Conservation (phyloP, 2,797 vertebrate genomes). For the Neolamprologus multifasciatus region DNA sequence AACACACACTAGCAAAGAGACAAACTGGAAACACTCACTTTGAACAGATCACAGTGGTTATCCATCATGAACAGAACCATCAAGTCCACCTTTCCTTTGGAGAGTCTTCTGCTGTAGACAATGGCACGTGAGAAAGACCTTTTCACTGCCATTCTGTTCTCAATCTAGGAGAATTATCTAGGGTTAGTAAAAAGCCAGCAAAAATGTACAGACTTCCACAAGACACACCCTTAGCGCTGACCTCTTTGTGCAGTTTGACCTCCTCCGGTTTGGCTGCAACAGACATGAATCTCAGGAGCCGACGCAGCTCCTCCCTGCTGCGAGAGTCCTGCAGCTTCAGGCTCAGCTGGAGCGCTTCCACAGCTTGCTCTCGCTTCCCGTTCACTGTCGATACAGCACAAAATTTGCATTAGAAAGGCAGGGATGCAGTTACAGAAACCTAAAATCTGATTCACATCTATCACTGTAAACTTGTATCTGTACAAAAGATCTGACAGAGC, state of each 20-base stretch:
- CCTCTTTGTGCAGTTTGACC: conserved; percentile 89
- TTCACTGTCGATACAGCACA: conserved; percentile 78
- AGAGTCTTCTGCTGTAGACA: conserved; percentile 84
- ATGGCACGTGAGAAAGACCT: conserved; percentile 89
- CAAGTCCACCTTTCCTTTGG: conserved; percentile 93
- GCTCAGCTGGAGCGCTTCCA: conserved; percentile 91
- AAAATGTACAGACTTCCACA: neutral
- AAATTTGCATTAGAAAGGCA: neutral
- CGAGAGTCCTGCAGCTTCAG: conserved; percentile 90
- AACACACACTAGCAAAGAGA: neutral
- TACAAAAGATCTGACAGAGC: neutral
- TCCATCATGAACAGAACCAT: conserved; percentile 95
- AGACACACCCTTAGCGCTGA: conserved; percentile 33
- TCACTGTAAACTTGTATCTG: neutral
- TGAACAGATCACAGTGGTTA: conserved; percentile 90
- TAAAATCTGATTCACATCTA: neutral
- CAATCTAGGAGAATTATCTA: conserved; percentile 69
- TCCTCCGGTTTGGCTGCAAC: conserved; percentile 81
- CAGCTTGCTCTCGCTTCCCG: conserved; percentile 87
- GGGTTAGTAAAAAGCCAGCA: neutral
- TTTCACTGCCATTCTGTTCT: conserved; percentile 97
- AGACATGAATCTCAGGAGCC: conserved; percentile 92
- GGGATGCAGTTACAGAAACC: neutral
- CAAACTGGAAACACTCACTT: conserved; percentile 73
- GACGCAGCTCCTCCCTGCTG: conserved; percentile 90